A percentile compares a stretch with the other conserved stretches of the same genome.
phyloP scores from a whole-genome alignment of 2,113 vertebrate genomes.

The Xerus inauris region DNA sequence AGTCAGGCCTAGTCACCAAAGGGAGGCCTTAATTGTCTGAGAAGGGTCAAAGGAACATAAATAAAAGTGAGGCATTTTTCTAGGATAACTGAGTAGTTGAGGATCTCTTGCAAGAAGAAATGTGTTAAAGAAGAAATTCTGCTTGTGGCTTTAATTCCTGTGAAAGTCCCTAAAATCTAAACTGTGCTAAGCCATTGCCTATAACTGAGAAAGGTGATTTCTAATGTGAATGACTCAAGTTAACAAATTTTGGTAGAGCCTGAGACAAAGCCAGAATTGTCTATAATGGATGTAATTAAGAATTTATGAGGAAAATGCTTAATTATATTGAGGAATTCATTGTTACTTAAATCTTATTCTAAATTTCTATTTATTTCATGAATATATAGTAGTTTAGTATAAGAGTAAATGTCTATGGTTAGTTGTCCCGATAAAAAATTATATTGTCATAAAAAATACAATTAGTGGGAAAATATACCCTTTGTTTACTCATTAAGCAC shows the following conservation, averaged over 20 bases:
- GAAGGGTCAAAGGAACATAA: neutral
- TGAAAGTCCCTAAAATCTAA: neutral
- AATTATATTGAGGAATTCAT: neutral
- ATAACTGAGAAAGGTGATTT: neutral
- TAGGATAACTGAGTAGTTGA: neutral
- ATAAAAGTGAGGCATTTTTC: neutral
- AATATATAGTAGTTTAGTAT: constrained; percentile 5
- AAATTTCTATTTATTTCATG: constrained; percentile 25
- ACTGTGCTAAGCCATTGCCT: neutral
- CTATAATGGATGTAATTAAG: neutral
- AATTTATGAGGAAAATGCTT: neutral
- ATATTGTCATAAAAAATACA: neutral
- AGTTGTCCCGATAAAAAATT: constrained; percentile 6
- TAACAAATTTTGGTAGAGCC: neutral
- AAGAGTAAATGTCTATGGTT: neutral
- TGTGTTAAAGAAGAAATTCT: neutral
- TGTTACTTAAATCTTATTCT: constrained; percentile 45
- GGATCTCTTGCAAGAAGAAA: constrained; percentile 15
- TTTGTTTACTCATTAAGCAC: neutral
- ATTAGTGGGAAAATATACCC: neutral
- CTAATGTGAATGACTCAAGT: neutral
- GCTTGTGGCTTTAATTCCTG: neutral
- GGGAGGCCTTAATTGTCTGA: neutral
- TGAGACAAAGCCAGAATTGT: neutral
- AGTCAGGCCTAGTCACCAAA: neutral